Conservation (phyloP, 2,888 invertebrate species). For the Drosophila vallismaia region DNA sequence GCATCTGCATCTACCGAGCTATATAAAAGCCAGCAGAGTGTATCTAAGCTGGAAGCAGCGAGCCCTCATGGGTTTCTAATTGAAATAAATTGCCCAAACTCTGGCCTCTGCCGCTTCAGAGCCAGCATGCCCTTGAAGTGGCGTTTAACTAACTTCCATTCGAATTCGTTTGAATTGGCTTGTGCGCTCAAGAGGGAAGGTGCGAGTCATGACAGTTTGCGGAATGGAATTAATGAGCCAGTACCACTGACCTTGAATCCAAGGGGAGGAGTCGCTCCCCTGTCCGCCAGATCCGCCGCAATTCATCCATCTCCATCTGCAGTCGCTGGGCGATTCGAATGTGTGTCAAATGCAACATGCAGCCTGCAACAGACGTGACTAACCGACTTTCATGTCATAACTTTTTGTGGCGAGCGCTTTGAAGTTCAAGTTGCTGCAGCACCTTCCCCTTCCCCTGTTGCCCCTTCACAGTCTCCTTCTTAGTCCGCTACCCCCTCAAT, state of each 20-base stretch:
- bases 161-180: constrained; percentile 60
- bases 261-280: constrained; percentile 16
- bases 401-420: constrained; percentile 64
- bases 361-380: constrained; percentile 71
- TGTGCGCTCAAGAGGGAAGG: constrained; percentile 37
- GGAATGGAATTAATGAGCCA: constrained; percentile 48
- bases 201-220: constrained; percentile 52
- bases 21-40: constrained; percentile 16
- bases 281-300: constrained; percentile 10
- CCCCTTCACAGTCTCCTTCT: constrained; percentile 13
- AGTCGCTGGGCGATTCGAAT: constrained; percentile 56
- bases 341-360: constrained; percentile 79
- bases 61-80: constrained; percentile 68
- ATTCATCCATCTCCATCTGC: constrained; percentile 41
- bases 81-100: constrained; percentile 72
- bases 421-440: constrained; percentile 72
- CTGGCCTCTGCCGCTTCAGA: constrained; percentile 1
- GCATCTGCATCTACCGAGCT: constrained; percentile 5
- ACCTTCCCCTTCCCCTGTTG: neutral
- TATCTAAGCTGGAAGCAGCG: constrained; percentile 26
- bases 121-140: constrained; percentile 75
- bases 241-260: constrained; percentile 34
- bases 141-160: constrained; percentile 56
- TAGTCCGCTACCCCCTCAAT: constrained; percentile 68
- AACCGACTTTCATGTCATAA: constrained; percentile 80